These are phyloP conservation scores for Pseudobourletiella spinata DNA, from an alignment of 1,140 invertebrate genomes.

Conservation along the genomic window DNA sequence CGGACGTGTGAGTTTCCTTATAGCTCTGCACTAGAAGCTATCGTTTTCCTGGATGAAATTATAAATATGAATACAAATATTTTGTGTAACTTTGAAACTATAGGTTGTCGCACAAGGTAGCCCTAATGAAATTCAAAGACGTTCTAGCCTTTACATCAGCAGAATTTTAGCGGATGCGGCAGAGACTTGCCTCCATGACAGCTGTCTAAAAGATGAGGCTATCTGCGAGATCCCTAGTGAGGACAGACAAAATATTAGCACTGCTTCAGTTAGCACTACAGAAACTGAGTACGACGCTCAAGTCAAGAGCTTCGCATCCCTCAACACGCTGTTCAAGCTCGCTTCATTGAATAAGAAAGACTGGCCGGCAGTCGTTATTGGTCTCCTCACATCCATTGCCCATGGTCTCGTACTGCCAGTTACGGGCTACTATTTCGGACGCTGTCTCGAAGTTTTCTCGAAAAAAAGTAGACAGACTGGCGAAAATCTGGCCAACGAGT, in stretches of 20 bases:
- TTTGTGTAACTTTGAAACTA: background rate
- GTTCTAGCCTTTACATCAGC: too few relatives aligned
- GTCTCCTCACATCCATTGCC: background rate
- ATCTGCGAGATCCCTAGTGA: too few relatives aligned
- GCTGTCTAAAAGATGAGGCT: too few relatives aligned
- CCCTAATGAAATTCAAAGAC: too few relatives aligned
- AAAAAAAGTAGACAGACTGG: background rate
- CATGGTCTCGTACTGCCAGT: background rate
- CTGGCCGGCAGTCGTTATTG: background rate
- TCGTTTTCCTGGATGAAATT: background rate
- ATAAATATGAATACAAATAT: background rate
- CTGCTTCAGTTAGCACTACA: too few relatives aligned
- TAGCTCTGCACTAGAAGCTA: background rate
- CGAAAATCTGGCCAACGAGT: background rate
- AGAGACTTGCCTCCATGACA: too few relatives aligned
- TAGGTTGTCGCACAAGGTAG: too few relatives aligned
- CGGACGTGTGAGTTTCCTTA: background rate
- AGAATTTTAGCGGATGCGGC: too few relatives aligned
- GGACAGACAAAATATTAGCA: too few relatives aligned
- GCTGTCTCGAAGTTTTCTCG: background rate
- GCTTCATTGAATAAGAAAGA: background rate
- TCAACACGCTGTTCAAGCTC: background rate
- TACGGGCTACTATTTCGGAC: background rate
- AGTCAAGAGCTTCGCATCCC: background rate
- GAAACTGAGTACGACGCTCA: too few relatives aligned